phyloP scores from a whole-genome alignment of 2,888 invertebrate genomes.

The Petrophora chlorosata region DNA sequence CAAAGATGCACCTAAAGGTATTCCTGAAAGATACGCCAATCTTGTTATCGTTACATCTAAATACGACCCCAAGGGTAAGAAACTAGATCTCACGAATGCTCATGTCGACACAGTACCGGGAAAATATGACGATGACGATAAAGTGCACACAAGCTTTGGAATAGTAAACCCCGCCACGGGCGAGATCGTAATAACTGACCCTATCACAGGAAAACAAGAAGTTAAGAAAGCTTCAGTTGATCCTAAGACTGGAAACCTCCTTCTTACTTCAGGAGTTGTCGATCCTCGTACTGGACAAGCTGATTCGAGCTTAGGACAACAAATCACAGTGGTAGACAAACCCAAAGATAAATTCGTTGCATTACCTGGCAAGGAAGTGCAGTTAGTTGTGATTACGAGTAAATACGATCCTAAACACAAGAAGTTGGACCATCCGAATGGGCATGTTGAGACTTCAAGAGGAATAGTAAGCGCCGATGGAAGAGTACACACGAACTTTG shows the following conservation, averaged over 20 bases:
- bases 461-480: slow-evolving; percentile 70
- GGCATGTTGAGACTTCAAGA: slow-evolving; percentile 75
- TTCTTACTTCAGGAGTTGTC: slow-evolving; percentile 81
- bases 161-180: slow-evolving; percentile 83
- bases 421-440: slow-evolving; percentile 80
- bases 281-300: slow-evolving; percentile 83
- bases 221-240: slow-evolving; percentile 85
- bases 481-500: slow-evolving; percentile 79
- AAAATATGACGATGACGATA: slow-evolving; percentile 73
- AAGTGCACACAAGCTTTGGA: slow-evolving; percentile 84
- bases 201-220: slow-evolving; percentile 85
- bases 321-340: slow-evolving; percentile 73
- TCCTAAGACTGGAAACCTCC: slow-evolving; percentile 85
- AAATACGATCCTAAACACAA: slow-evolving; percentile 84
- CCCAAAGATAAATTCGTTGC: slow-evolving; percentile 69
- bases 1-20: slow-evolving; percentile 72
- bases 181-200: slow-evolving; percentile 83
- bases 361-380: slow-evolving; percentile 74
- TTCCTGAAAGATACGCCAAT: slow-evolving; percentile 76
- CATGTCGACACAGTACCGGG: slow-evolving; percentile 70
- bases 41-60: slow-evolving; percentile 83
- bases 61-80: slow-evolving; percentile 82
- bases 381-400: slow-evolving; percentile 80
- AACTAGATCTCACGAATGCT: slow-evolving; percentile 78
- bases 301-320: slow-evolving; percentile 83